Percentiles rank a stretch among this genome's conserved stretches.
phyloP scores from a whole-genome alignment of 2,888 invertebrate genomes.

The Synergus itoensis region DNA sequence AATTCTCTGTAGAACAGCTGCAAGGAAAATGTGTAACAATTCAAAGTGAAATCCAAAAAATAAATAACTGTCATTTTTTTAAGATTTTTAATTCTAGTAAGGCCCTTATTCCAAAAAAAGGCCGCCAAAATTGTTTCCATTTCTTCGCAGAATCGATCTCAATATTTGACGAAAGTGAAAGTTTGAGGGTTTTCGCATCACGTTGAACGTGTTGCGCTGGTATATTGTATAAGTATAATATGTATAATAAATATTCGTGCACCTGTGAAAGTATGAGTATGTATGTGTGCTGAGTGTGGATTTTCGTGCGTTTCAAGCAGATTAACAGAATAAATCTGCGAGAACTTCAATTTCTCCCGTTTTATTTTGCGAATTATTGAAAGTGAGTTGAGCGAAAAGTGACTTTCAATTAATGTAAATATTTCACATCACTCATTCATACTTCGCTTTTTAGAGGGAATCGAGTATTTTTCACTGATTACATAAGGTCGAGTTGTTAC shows the following conservation, averaged over 20 bases:
- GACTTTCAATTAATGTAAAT: conserved; percentile 35
- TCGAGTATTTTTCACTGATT: conserved; percentile 35
- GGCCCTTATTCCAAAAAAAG: background rate
- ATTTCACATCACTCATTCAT: conserved; percentile 19
- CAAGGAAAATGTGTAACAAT: background rate
- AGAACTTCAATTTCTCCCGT: background rate
- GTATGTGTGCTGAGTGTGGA: conserved; percentile 18
- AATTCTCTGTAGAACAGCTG: background rate
- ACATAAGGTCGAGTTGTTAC: conserved; percentile 2
- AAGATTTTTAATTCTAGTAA: background rate
- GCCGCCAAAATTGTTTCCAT: background rate
- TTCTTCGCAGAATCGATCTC: conserved; percentile 28
- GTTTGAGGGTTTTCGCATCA: conserved; percentile 19
- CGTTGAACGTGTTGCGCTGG: conserved; percentile 41
- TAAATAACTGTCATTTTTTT: background rate
- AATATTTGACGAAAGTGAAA: conserved; percentile 27
- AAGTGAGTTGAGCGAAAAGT: background rate
- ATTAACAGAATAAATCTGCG: conserved; percentile 3
- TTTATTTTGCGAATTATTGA: conserved; percentile 1
- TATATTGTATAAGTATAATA: conserved; percentile 36
- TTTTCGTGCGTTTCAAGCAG: conserved; percentile 17
- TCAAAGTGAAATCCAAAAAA: background rate
- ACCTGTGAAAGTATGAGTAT: conserved; percentile 28
- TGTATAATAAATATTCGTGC: conserved; percentile 11
- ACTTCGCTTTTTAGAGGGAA: conserved; percentile 26